Evolutionary conservation across 2,888 invertebrate species (phyloP).

Genomic region (Schrankia costaestrigalis): DNA sequence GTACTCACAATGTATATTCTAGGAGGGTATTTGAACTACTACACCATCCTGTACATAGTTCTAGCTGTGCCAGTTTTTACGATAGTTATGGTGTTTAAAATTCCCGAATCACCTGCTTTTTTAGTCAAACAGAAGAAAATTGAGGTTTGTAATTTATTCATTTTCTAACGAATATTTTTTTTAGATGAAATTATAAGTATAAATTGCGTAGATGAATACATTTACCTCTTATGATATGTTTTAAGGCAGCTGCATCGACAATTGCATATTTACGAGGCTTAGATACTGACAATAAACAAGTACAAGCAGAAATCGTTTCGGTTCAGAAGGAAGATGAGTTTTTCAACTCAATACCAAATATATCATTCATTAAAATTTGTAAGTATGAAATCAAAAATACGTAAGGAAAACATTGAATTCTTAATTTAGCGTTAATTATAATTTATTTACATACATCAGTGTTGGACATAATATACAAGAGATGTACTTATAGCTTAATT

Average conservation of each 20-base stretch:
- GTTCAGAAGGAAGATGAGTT: constrained; percentile 45
- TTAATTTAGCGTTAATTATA: background rate
- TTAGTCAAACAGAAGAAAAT: constrained; percentile 47
- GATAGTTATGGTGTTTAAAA: constrained; percentile 39
- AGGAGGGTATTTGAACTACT: constrained; percentile 50
- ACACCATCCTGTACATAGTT: constrained; percentile 40
- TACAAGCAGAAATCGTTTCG: constrained; percentile 40
- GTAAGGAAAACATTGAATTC: background rate
- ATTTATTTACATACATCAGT: background rate
- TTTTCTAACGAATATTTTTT: too few species aligned
- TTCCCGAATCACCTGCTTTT: constrained; percentile 59
- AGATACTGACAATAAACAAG: constrained; percentile 35
- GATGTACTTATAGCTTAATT: too few species aligned
- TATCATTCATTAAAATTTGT: constrained; percentile 49
- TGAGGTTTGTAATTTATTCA: constrained; percentile 41
- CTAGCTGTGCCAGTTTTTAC: constrained; percentile 38
- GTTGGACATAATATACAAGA: too few species aligned
- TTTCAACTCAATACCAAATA: constrained; percentile 46
- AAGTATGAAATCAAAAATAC: too few species aligned
- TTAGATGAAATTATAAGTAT: too few species aligned
- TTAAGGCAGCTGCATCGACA: constrained; percentile 46
- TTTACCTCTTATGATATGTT: constrained; percentile 50
- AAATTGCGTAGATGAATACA: constrained; percentile 34
- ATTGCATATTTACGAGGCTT: constrained; percentile 49
- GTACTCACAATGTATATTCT: constrained; percentile 44